phyloP scores from a whole-genome alignment of 2,113 vertebrate species.

The Ochotona princeps region DNA sequence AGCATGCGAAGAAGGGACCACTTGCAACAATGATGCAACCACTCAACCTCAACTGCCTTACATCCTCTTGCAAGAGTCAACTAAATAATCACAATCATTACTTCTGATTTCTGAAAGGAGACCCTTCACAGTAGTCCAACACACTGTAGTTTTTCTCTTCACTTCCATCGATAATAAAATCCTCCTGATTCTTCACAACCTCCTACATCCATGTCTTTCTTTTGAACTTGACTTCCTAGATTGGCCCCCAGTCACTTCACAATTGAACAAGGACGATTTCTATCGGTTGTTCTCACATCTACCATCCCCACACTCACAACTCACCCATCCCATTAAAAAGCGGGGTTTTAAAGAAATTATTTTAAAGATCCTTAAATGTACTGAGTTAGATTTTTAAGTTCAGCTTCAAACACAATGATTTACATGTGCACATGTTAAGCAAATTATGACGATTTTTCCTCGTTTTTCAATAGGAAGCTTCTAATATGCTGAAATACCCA shows the following conservation, averaged over 20 bases:
- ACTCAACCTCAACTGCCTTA: not conserved
- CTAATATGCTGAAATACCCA: slow-evolving; percentile 19
- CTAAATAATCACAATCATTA: not conserved
- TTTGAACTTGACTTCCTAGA: not conserved
- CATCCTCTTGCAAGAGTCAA: not conserved
- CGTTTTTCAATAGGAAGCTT: slow-evolving; percentile 11
- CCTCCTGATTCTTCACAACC: not conserved
- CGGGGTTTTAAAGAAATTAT: not conserved
- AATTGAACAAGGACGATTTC: not conserved
- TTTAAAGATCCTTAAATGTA: not conserved
- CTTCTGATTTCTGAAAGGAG: slow-evolving; percentile 32
- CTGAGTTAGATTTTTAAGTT: not conserved
- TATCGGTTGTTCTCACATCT: not conserved
- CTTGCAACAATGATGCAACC: not conserved
- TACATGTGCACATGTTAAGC: not conserved
- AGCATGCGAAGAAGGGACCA: not conserved
- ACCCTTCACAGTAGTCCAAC: not conserved
- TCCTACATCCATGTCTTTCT: not conserved
- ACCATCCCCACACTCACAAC: not conserved
- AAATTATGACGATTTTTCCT: not conserved
- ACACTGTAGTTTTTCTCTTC: not conserved
- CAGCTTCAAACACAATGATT: not conserved
- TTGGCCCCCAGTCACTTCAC: not conserved
- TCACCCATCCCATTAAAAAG: not conserved
- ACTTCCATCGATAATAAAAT: not conserved